A percentile compares a stretch with the other conserved stretches of the same genome.
Evolutionary conservation across 2,797 vertebrate species (phyloP).

Genomic region (Gallinago solitaria): DNA sequence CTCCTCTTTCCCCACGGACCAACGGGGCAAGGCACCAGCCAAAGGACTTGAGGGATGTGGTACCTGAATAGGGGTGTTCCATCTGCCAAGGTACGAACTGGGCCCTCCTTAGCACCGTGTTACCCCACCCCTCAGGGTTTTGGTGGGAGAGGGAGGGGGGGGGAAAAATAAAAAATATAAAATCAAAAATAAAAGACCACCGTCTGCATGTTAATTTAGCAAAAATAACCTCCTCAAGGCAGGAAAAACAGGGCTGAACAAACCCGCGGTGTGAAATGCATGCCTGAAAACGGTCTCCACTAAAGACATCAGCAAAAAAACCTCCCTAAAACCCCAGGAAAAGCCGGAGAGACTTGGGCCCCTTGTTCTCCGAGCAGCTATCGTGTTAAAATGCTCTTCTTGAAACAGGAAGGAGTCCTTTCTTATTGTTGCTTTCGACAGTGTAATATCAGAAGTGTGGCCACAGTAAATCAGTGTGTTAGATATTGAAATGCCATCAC

Average conservation of each 20-base stretch:
- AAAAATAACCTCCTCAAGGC: background rate
- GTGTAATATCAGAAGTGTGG: slow-evolving; percentile 26
- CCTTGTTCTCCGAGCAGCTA: background rate
- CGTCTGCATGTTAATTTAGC: background rate
- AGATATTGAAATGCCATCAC: slow-evolving; percentile 50
- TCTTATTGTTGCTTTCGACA: slow-evolving; percentile 38
- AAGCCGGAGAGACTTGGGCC: background rate
- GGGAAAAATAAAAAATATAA: too few relatives aligned
- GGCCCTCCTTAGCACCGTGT: slow-evolving; percentile 15
- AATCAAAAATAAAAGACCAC: background rate
- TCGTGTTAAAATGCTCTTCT: slow-evolving; percentile 2
- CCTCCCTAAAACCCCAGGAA: background rate
- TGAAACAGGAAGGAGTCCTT: slow-evolving; percentile 33
- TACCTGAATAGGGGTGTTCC: slow-evolving; percentile 23
- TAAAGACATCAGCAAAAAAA: background rate
- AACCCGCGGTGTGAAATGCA: background rate
- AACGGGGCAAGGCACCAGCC: background rate
- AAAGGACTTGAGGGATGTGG: slow-evolving; percentile 4
- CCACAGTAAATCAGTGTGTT: slow-evolving; percentile 37
- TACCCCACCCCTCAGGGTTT: background rate
- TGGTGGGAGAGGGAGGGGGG: background rate
- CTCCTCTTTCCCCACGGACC: background rate
- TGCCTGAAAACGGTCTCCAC: background rate
- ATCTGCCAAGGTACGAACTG: slow-evolving; percentile 50
- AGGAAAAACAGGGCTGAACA: background rate